phyloP scores from a whole-genome alignment of 1,140 invertebrate genomes.

The Subanguina moxae region DNA sequence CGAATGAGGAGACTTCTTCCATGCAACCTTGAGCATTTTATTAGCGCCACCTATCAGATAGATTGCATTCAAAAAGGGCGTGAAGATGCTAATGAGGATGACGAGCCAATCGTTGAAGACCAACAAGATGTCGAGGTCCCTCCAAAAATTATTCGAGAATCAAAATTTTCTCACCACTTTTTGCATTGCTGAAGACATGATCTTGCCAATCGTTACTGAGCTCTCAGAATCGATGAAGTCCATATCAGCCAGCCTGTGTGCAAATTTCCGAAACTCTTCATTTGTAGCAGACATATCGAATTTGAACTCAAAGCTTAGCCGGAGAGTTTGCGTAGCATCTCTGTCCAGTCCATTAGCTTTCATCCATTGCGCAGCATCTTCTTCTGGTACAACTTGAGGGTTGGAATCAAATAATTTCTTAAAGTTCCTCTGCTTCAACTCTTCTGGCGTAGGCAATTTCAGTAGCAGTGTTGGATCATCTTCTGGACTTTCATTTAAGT shows the following conservation, averaged over 20 bases:
- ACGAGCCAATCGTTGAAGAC: no score
- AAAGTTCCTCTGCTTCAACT: conserved; percentile 2
- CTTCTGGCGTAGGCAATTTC: neutral
- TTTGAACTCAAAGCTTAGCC: neutral
- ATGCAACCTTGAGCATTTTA: no score
- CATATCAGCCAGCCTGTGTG: neutral
- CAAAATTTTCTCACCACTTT: neutral
- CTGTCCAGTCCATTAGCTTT: neutral
- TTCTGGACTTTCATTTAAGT: neutral
- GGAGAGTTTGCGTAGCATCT: neutral
- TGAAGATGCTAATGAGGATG: no score
- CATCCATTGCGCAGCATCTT: neutral
- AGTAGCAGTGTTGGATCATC: neutral
- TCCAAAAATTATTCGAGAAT: no score
- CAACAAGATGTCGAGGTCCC: no score
- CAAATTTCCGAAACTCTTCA: neutral
- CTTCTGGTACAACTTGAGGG: neutral
- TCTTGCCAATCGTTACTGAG: neutral
- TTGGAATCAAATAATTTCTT: neutral
- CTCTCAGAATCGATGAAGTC: no score
- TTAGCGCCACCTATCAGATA: no score
- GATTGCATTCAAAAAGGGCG: no score
- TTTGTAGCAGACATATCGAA: neutral
- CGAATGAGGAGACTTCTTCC: no score
- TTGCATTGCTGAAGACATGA: neutral